Evolutionary conservation across 2,113 vertebrate genomes (phyloP).

Genomic region (Triplophysa tibetana): DNA sequence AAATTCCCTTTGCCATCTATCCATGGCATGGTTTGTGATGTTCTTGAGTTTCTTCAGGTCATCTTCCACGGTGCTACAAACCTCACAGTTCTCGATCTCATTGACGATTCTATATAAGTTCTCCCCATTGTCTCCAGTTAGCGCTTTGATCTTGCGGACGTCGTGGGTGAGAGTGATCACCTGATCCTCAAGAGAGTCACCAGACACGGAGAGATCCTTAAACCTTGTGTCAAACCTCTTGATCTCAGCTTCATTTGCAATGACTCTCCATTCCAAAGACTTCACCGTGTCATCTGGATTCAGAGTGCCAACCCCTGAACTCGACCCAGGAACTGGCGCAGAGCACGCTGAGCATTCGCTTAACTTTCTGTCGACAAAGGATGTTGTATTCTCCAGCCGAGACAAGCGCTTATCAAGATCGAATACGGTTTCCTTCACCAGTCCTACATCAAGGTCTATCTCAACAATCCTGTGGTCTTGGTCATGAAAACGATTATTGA

Average conservation of each 20-base stretch:
- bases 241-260: conserved; percentile 78
- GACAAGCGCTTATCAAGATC: conserved; percentile 62
- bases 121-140: conserved; percentile 70
- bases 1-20: conserved; percentile 71
- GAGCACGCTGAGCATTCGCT: conserved; percentile 59
- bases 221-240: conserved; percentile 73
- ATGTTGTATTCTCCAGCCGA: conserved; percentile 64
- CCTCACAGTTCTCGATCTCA: conserved; percentile 66
- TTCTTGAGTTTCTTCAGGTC: conserved; percentile 77
- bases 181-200: conserved; percentile 69
- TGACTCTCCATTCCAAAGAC: conserved; percentile 78
- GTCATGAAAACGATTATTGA: conserved; percentile 71
- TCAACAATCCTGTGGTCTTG: conserved; percentile 69
- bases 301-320: neutral
- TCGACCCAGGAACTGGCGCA: conserved; percentile 20
- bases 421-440: conserved; percentile 63
- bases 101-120: conserved; percentile 72
- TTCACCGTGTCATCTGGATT: conserved; percentile 66
- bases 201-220: conserved; percentile 77
- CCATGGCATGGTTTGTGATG: conserved; percentile 73
- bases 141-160: conserved; percentile 65
- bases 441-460: conserved; percentile 70
- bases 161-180: conserved; percentile 77
- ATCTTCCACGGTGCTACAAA: conserved; percentile 64
- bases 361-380: conserved; percentile 63